Percentiles rank a stretch among this genome's conserved stretches.
Conservation (phyloP, 2,797 vertebrate genomes). For the Ptychadena robeensis region DNA sequence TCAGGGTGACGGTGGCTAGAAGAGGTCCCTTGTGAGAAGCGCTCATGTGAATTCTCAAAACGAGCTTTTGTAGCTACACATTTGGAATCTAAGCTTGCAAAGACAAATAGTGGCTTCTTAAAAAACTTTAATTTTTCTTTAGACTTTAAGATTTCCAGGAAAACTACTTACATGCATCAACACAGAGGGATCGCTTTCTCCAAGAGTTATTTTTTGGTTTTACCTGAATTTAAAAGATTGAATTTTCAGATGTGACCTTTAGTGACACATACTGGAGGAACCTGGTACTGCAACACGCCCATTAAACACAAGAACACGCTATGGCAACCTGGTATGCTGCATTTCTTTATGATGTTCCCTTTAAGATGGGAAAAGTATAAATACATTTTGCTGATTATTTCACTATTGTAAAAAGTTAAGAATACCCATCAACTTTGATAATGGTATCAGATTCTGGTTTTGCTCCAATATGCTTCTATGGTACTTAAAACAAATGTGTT, state of each 20-base stretch:
- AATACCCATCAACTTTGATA: neutral
- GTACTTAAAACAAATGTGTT: no score
- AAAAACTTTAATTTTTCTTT: no score
- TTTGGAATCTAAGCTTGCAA: conserved; percentile 11
- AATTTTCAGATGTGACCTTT: neutral
- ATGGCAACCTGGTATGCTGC: neutral
- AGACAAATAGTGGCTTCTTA: neutral
- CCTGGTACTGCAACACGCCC: neutral
- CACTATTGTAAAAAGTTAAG: neutral
- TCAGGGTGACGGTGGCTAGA: conserved; percentile 44
- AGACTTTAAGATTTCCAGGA: no score
- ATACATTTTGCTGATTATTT: no score
- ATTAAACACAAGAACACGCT: no score
- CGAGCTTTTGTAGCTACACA: conserved; percentile 8
- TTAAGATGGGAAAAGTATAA: no score
- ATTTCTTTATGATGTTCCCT: neutral
- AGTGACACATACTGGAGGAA: neutral
- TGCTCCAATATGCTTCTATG: neutral
- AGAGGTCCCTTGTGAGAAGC: conserved; percentile 41
- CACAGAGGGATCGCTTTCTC: no score
- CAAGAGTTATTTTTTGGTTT: neutral
- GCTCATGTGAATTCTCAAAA: conserved; percentile 38
- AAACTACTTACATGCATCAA: no score
- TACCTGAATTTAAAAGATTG: neutral
- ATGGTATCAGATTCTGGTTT: neutral